Conservation (phyloP, 2,888 invertebrate species). For the Petrophora chlorosata region DNA sequence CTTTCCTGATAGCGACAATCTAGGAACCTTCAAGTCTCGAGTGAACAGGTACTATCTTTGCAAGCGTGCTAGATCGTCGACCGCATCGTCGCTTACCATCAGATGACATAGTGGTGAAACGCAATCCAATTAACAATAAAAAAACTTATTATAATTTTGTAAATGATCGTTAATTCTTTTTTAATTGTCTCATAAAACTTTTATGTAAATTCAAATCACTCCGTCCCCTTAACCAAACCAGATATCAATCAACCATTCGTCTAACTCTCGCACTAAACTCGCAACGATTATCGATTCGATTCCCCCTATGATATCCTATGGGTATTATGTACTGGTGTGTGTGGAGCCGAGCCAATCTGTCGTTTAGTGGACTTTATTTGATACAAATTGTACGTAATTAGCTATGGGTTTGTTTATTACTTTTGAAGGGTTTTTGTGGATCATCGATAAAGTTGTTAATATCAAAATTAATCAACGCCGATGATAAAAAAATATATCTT, state of each 20-base stretch:
- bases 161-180: no score
- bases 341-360: slow-evolving; percentile 46
- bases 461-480: no score
- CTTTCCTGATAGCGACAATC: no score
- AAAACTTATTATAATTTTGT: no score
- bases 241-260: slow-evolving; percentile 52
- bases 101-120: no score
- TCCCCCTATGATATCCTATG: slow-evolving; percentile 41
- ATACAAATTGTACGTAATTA: slow-evolving; percentile 64
- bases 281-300: slow-evolving; percentile 73
- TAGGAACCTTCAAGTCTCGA: no score
- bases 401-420: slow-evolving; percentile 16
- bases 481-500: no score
- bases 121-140: no score
- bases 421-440: slow-evolving; percentile 1
- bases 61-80: no score
- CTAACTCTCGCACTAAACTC: slow-evolving; percentile 29
- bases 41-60: no score
- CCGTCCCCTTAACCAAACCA: slow-evolving; percentile 57
- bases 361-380: slow-evolving; percentile 69
- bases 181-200: background rate
- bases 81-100: no score
- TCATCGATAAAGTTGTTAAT: background rate
- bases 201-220: no score
- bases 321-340: slow-evolving; percentile 37